Conservation (phyloP, 2,113 vertebrate genomes). For the Cyanoderma ruficeps region DNA sequence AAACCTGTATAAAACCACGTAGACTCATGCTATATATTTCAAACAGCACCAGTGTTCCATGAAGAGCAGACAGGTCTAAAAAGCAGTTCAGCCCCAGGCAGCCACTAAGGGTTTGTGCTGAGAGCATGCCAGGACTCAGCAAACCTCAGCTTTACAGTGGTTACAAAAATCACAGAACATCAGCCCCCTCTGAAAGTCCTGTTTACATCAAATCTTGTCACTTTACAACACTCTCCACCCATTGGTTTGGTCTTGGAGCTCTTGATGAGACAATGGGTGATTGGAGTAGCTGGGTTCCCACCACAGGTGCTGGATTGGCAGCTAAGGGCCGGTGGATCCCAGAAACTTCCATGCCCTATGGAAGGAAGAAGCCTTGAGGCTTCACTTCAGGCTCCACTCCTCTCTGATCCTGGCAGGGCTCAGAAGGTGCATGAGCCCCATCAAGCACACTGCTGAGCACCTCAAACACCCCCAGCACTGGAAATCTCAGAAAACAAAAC, state of each 20-base stretch:
- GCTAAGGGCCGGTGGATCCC: not conserved
- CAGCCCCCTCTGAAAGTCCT: not conserved
- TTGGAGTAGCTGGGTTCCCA: not conserved
- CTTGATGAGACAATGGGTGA: not conserved
- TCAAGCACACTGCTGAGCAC: fast-evolving
- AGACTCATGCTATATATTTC: not conserved
- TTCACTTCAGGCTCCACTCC: too few species aligned
- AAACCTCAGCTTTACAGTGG: not conserved
- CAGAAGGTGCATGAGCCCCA: fast-evolving
- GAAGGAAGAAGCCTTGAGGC: not conserved
- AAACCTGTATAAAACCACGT: not conserved
- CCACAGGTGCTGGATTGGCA: not conserved
- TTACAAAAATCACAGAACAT: not conserved
- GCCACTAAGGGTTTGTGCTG: not conserved
- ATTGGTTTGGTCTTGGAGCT: not conserved
- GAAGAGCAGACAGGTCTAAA: not conserved
- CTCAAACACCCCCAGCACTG: not conserved
- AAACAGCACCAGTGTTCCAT: not conserved
- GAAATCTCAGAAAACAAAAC: not conserved
- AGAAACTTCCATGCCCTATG: fast-evolving
- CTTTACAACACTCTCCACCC: not conserved
- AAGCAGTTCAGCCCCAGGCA: not conserved
- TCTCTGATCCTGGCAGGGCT: not conserved
- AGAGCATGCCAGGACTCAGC: not conserved
- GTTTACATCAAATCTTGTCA: not conserved